Evolutionary conservation across 1,140 invertebrate genomes (phyloP).

Genomic region (Atta colombica): DNA sequence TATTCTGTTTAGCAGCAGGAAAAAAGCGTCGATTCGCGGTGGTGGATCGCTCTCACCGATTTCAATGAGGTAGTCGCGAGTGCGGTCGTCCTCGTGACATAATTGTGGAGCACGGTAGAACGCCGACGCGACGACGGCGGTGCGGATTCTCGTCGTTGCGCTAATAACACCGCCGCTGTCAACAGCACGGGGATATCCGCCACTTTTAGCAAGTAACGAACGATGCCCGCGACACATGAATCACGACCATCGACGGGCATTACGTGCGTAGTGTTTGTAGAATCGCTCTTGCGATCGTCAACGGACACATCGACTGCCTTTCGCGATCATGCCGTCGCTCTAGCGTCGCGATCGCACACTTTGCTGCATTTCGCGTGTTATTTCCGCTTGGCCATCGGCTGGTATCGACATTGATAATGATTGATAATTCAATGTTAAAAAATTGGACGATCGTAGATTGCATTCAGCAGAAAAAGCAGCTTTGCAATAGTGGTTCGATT

Average conservation of each 20-base stretch:
- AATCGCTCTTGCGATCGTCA: neutral
- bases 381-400: neutral
- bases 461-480: too few species aligned
- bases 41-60: neutral
- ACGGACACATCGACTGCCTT: neutral
- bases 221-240: constrained; percentile 22
- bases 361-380: neutral
- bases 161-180: neutral
- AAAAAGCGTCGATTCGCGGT: neutral
- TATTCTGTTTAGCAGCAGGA: neutral
- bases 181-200: constrained; percentile 19
- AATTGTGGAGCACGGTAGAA: constrained; percentile 9
- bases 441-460: too few species aligned
- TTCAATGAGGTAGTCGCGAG: neutral
- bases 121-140: neutral
- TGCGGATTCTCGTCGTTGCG: constrained; percentile 8
- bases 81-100: constrained; percentile 43
- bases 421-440: too few species aligned
- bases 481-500: too few species aligned
- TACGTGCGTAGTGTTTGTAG: neutral
- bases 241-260: constrained; percentile 21
- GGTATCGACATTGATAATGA: neutral
- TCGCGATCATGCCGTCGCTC: neutral
- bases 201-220: neutral
- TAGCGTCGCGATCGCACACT: neutral